A percentile compares a stretch with the other conserved stretches of the same genome.
phyloP scores from a whole-genome alignment of 1,140 invertebrate genomes.

The Hyposmocoma kahamanoa region DNA sequence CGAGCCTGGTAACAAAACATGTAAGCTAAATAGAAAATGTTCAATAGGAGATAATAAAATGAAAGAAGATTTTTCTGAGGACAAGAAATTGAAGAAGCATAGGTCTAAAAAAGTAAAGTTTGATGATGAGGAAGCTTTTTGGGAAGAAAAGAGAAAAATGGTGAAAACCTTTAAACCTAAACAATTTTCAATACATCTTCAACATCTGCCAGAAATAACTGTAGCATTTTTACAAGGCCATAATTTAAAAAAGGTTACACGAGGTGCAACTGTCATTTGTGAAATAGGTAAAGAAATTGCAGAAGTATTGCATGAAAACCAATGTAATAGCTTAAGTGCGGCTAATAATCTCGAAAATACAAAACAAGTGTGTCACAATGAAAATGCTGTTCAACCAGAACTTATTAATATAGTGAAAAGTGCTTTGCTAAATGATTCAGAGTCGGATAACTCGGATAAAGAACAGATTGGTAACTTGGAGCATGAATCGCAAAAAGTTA shows the following conservation, averaged over 20 bases:
- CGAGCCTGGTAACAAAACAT: constrained; percentile 14
- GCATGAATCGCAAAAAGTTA: not conserved
- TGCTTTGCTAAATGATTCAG: constrained; percentile 30
- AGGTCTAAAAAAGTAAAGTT: not conserved
- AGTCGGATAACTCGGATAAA: constrained; percentile 19
- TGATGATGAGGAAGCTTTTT: constrained; percentile 25
- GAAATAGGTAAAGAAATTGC: too few species aligned
- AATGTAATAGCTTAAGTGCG: too few species aligned
- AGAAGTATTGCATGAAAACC: too few species aligned
- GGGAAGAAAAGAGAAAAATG: constrained; percentile 34
- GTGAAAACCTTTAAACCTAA: constrained; percentile 42
- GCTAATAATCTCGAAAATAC: too few species aligned
- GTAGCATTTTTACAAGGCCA: constrained; percentile 28
- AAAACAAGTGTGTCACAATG: too few species aligned
- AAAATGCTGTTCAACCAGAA: too few species aligned
- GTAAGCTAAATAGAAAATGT: constrained; percentile 5
- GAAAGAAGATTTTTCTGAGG: too few species aligned
- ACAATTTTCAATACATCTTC: constrained; percentile 35
- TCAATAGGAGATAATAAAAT: constrained; percentile 8
- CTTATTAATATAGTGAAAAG: constrained; percentile 27
- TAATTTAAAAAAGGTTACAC: constrained; percentile 38
- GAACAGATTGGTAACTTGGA: constrained; percentile 1
- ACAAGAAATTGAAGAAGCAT: constrained; percentile 10
- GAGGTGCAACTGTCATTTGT: constrained; percentile 28
- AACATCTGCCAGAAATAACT: constrained; percentile 37